Base-by-base conservation (phyloP, 2,797 vertebrate genomes). In the Ficedula albicollis region DNA sequence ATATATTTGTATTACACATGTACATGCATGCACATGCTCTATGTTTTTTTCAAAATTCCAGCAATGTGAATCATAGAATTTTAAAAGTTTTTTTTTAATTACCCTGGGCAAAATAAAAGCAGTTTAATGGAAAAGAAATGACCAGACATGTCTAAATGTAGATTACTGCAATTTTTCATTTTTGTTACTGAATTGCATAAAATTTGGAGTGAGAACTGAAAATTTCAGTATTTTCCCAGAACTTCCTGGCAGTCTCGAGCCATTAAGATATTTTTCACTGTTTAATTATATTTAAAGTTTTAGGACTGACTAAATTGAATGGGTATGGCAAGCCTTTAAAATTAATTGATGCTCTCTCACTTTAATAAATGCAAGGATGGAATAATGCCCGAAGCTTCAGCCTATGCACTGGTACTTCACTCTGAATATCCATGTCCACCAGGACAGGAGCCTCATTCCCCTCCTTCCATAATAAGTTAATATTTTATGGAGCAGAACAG, bases 271-370 rank as follows among this genome's bases (percentile, higher is more conserved):
- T 79, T 95, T 94, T 96, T 87, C 75, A 80, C 58, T 86, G 25
- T 79, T 96, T 72, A 95, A 87, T 94, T 84, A 30, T 77, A 63
- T 82, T 95, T 92, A 94, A 94, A 18, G 9, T 86, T 95, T 96
- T 87, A 92, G 68, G 77, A 69, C 58, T 90, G 68, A 30, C 85
- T 81, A 89, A 96, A 95, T 92, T 89, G 90, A 94, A 87, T 81
- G 34, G 18, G 19, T 56, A 84, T 48, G 30, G 63, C 75, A 84
- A 87, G 76, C 76, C 84, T 95, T 95, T 90, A 92, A 93, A 91
- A 89, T 80, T 90, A 86, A 94, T 89, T 59, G 59, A 87, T 73
- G 34, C 51, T 74, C 54, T 93, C 59, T 89, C 51, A 69, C 76
- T 93, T 89, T 63, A 89, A 76, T 81, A 94, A 94, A 95, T 54